Evolutionary conservation across 1,140 invertebrate species (phyloP).

Genomic region (Scaptodrosophila lebanonensis): DNA sequence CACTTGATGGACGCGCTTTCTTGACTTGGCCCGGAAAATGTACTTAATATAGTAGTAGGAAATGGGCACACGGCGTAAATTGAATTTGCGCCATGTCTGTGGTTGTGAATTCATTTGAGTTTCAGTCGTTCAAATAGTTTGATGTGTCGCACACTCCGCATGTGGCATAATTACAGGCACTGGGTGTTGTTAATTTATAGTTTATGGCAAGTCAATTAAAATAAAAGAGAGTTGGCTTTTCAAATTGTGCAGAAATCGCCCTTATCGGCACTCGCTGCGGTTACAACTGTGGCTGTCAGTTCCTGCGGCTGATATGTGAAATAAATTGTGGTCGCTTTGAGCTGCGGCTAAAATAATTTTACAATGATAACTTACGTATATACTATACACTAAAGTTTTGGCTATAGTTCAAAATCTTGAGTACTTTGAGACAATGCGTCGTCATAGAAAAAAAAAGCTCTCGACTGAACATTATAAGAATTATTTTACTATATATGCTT

Average conservation of each 20-base stretch:
- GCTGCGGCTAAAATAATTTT: no score
- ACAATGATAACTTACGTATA: slow-evolving; percentile 1
- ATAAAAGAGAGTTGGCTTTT: slow-evolving; percentile 29
- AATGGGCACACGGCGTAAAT: slow-evolving; percentile 32
- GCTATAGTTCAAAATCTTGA: no score
- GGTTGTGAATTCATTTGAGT: slow-evolving; percentile 16
- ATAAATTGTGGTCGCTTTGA: slow-evolving; percentile 39
- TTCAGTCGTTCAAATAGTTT: slow-evolving; percentile 15
- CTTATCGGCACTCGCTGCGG: neutral
- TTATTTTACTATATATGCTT: no score
- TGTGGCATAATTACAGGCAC: slow-evolving; percentile 64
- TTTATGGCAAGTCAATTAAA: slow-evolving; percentile 45
- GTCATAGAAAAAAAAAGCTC: no score
- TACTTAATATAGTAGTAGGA: no score
- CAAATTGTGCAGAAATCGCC: slow-evolving; percentile 13
- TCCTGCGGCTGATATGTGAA: slow-evolving; percentile 53
- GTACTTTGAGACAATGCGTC: no score
- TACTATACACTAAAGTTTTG: neutral
- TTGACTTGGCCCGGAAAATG: slow-evolving; percentile 11
- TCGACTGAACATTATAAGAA: no score
- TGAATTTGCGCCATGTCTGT: slow-evolving; percentile 45
- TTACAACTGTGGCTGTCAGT: slow-evolving; percentile 30
- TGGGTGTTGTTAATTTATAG: slow-evolving; percentile 42
- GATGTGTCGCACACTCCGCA: slow-evolving; percentile 39
- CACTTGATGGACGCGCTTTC: slow-evolving; percentile 14